A percentile compares a stretch with the other conserved stretches of the same genome.
Evolutionary conservation across 2,113 vertebrate species (phyloP).

Genomic region (Athene noctua): DNA sequence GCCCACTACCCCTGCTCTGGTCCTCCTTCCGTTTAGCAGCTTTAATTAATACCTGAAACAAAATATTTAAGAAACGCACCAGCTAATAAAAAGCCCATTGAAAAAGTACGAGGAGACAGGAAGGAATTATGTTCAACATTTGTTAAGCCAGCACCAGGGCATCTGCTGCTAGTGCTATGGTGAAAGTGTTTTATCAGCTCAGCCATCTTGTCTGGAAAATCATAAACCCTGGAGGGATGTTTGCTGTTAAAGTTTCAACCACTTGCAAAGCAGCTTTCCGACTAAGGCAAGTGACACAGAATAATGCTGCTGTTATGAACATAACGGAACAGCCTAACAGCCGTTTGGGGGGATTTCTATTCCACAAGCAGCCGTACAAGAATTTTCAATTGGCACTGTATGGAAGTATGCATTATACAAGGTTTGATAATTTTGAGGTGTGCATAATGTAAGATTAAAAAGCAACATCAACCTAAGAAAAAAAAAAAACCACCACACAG

Average conservation of each 20-base stretch:
- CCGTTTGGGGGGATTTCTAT: neutral
- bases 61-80: slow-evolving; percentile 61
- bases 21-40: slow-evolving; percentile 36
- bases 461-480: neutral
- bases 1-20: neutral
- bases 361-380: neutral
- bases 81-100: slow-evolving; percentile 42
- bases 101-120: slow-evolving; percentile 48
- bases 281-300: neutral
- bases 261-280: neutral
- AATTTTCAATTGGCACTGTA: neutral
- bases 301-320: neutral
- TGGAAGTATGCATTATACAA: no score
- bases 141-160: slow-evolving; percentile 68
- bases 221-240: slow-evolving; percentile 58
- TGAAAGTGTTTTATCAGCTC: slow-evolving; percentile 64
- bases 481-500: neutral
- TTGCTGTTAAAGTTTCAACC: neutral
- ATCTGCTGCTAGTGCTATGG: slow-evolving; percentile 73
- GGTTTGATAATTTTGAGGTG: neutral
- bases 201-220: slow-evolving; percentile 69
- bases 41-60: slow-evolving; percentile 73
- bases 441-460: neutral
- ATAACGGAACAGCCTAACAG: neutral
- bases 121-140: slow-evolving; percentile 68